Base-by-base conservation (phyloP, 2,888 invertebrate genomes). In the Philereme vetulata region DNA sequence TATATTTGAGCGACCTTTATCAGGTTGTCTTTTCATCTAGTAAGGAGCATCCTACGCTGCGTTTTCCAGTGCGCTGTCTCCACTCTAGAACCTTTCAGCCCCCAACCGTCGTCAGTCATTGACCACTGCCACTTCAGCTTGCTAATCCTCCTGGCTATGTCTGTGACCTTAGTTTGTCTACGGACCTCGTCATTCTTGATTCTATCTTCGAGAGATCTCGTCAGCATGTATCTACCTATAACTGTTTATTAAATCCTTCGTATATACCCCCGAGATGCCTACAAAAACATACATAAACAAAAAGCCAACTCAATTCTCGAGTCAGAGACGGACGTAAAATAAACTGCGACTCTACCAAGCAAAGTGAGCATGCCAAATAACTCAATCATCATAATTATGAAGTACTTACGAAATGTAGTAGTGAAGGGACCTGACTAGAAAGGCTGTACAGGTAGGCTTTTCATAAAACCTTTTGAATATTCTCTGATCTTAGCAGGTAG, bases 401-500 rank as follows among this genome's bases (percentile, higher is more conserved):
- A 34, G 34, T 58, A 42, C n/a, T 33, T 61, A 53, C 43, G 38
- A 51, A 42, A 51, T 9, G 56, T 42, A 51, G 36, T 54, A 58
- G 56, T 53, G 56, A 65, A 65, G 52, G 58, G 56, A 11, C 57
- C 32, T 47, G 48, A 50, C 11, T 58, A 49, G 32, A 53, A 55
- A 58, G 11, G 52, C 54, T 52, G 49, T 21, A 53, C 64, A 62
- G 64, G 64, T 60, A 60, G 46, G 38, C 53, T 53, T 53, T 52
- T 62, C 58, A 48, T 58, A 61, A 64, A 52, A 62, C 51, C 58
- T 65, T 58, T 51, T 58, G 49, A 49, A 61, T 60, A 58, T 42
- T 56, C 49, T 38, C 32, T 47, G 51, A 45, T 54, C 34, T 45
- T 11, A 56, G 52, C 69, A 67, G 69, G 69, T 69, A 69, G 60